Evolutionary conservation across 1,140 invertebrate genomes (phyloP).

Genomic region (Heliconius nattereri): DNA sequence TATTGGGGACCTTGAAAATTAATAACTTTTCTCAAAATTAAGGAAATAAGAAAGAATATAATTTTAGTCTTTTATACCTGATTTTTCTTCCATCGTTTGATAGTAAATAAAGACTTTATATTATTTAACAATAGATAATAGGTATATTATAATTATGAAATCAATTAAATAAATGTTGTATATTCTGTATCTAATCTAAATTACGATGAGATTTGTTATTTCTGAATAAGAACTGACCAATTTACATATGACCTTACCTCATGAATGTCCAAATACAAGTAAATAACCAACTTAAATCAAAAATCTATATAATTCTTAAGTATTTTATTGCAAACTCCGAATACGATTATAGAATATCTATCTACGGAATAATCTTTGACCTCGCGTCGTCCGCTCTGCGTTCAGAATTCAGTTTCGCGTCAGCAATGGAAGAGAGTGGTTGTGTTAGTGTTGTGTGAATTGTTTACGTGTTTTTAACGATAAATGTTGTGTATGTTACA

Average conservation of each 20-base stretch:
- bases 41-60: too few species aligned
- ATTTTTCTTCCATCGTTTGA: too few species aligned
- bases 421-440: conserved; percentile 53
- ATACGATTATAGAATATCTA: conserved; percentile 17
- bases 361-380: conserved; percentile 45
- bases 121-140: too few species aligned
- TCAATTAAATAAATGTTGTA: neutral
- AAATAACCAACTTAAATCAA: neutral
- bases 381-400: conserved; percentile 34
- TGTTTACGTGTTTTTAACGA: conserved; percentile 61
- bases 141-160: too few species aligned
- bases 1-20: too few species aligned
- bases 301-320: neutral
- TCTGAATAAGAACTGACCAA: neutral
- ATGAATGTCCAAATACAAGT: neutral
- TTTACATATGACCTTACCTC: neutral
- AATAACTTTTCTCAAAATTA: too few species aligned
- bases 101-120: too few species aligned
- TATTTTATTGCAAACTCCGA: neutral
- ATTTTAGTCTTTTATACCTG: too few species aligned
- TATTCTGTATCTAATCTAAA: too few species aligned
- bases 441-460: conserved; percentile 42
- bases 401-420: conserved; percentile 48
- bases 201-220: too few species aligned
- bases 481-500: conserved; percentile 55